Evolutionary conservation across 2,888 invertebrate genomes (phyloP).

Genomic region (Euclidia mi): DNA sequence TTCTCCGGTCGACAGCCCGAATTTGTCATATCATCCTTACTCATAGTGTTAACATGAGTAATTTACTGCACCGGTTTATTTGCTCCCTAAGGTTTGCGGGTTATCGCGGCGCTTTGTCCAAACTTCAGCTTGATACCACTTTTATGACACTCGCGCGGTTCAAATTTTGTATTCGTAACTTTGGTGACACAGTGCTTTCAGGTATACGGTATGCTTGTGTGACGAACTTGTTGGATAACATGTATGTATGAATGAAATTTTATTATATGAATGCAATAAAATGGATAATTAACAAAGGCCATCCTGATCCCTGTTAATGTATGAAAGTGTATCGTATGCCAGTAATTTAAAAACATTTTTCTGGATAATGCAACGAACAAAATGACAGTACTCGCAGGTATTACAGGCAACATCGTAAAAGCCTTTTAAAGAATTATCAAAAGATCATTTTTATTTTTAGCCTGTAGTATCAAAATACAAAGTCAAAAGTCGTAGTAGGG

Average conservation of each 20-base stretch:
- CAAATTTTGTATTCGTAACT: constrained; percentile 59
- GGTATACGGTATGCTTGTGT: background rate
- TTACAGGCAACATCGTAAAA: too few species aligned
- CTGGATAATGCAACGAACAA: too few species aligned
- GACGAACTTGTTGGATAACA: background rate
- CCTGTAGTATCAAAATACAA: too few species aligned
- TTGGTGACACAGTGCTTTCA: constrained; percentile 44
- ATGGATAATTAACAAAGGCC: too few species aligned
- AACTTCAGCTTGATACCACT: constrained; percentile 59
- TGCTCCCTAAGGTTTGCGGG: constrained; percentile 25
- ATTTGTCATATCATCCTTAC: background rate
- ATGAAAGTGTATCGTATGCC: too few species aligned
- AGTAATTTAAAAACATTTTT: too few species aligned
- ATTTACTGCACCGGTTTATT: constrained; percentile 24
- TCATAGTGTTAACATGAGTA: constrained; percentile 14
- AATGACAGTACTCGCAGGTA: too few species aligned
- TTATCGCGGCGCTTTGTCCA: constrained; percentile 64
- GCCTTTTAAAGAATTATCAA: too few species aligned
- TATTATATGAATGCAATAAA: background rate
- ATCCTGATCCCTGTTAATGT: too few species aligned
- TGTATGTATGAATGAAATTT: background rate
- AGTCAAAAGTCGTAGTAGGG: too few species aligned
- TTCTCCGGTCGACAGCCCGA: background rate
- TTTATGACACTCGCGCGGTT: constrained; percentile 64
- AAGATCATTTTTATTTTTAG: too few species aligned